Evolutionary conservation across 1,140 invertebrate species (phyloP).

Genomic region (Camponotus vicinus): DNA sequence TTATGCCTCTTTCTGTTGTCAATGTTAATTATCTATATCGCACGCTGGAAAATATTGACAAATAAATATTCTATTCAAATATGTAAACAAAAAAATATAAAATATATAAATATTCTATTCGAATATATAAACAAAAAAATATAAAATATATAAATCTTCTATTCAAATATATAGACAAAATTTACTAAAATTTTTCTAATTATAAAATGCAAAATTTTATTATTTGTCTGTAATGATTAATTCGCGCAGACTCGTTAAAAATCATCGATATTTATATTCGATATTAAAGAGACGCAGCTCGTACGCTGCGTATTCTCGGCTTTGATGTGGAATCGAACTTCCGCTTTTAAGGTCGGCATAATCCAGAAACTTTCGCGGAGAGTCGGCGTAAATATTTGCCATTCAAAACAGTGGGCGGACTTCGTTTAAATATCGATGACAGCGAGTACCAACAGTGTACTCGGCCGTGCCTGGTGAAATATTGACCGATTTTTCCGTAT

Average conservation of each 20-base stretch:
- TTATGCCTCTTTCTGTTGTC: background rate
- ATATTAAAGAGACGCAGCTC: slow-evolving; percentile 27
- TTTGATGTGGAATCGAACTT: slow-evolving; percentile 11
- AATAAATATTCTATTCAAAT: slow-evolving; percentile 12
- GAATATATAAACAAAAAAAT: too few relatives aligned
- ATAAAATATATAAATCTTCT: background rate
- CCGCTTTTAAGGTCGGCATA: slow-evolving; percentile 55
- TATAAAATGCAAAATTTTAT: background rate
- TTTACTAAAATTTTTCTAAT: background rate
- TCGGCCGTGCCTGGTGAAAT: slow-evolving; percentile 28
- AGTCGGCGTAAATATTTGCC: slow-evolving; percentile 58
- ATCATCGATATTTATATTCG: slow-evolving; percentile 32
- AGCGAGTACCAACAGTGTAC: slow-evolving; percentile 32
- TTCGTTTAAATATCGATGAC: slow-evolving; percentile 62
- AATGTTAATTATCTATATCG: slow-evolving; percentile 8
- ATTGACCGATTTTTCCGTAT: slow-evolving; percentile 59
- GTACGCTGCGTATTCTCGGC: slow-evolving; percentile 14
- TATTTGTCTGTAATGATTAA: background rate
- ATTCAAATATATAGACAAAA: background rate
- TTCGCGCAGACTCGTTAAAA: background rate
- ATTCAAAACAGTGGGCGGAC: slow-evolving; percentile 61
- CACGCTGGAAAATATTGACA: background rate
- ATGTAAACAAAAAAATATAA: too few relatives aligned
- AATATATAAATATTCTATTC: too few relatives aligned
- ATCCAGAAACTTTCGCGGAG: slow-evolving; percentile 31